These are phyloP conservation scores for Sturnus vulgaris DNA, from an alignment of 2,113 vertebrate genomes.

Conservation along the genomic window DNA sequence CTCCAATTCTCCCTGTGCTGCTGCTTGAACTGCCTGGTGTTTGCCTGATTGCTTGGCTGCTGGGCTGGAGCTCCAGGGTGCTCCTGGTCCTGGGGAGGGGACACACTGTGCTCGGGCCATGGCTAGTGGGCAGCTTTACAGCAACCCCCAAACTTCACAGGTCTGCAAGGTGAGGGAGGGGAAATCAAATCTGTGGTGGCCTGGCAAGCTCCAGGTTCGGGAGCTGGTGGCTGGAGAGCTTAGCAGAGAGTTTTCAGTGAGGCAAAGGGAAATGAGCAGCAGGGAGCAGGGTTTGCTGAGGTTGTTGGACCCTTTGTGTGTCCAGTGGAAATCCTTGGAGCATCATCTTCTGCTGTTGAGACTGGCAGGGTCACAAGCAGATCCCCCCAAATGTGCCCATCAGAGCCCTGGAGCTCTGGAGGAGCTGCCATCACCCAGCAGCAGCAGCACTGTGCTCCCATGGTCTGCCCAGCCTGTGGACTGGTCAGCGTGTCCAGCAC, in stretches of 20 bases:
- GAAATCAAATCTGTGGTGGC: neutral
- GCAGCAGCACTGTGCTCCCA: neutral
- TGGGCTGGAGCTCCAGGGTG: fast-evolving
- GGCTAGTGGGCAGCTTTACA: fast-evolving
- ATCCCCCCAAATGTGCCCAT: neutral
- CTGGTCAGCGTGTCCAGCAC: neutral
- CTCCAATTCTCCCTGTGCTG: neutral
- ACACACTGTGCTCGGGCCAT: fast-evolving
- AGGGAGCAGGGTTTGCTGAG: neutral
- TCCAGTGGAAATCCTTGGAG: neutral
- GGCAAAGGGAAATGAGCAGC: neutral
- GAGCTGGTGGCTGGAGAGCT: neutral
- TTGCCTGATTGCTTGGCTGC: neutral
- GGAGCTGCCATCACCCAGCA: neutral
- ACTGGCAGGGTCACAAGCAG: no score
- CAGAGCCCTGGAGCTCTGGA: neutral
- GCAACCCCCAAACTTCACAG: fast-evolving
- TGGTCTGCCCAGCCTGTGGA: fast-evolving
- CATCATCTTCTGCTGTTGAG: neutral
- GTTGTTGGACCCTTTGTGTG: neutral
- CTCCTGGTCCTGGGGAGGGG: neutral
- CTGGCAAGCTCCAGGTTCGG: neutral
- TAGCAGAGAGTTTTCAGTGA: neutral
- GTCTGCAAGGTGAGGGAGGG: neutral
- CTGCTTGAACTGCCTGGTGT: neutral